phyloP scores from a whole-genome alignment of 2,888 invertebrate species.

The Chymomyza procnemis region DNA sequence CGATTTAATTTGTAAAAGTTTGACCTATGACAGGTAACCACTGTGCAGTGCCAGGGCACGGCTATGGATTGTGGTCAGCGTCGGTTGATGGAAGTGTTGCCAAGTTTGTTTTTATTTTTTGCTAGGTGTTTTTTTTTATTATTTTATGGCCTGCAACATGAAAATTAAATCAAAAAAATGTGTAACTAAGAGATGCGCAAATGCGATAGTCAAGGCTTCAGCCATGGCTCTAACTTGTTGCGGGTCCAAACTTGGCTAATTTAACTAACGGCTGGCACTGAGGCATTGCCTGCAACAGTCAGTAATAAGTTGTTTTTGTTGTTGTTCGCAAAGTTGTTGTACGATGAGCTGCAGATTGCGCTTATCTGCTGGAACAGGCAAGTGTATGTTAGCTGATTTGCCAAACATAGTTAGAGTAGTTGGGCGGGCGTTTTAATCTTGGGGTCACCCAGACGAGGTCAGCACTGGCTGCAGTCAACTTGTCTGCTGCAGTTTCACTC shows the following conservation, averaged over 20 bases:
- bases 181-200: slow-evolving; percentile 63
- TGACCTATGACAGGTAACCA: background rate
- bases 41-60: background rate
- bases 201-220: slow-evolving; percentile 50
- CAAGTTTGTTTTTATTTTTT: slow-evolving; percentile 7
- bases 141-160: slow-evolving; percentile 49
- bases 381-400: slow-evolving; percentile 50
- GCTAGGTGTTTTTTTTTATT: background rate
- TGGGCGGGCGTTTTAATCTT: slow-evolving; percentile 71
- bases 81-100: slow-evolving; percentile 45
- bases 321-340: slow-evolving; percentile 12
- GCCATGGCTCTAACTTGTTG: slow-evolving; percentile 45
- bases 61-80: slow-evolving; percentile 43
- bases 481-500: slow-evolving; percentile 62
- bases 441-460: slow-evolving; percentile 66
- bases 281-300: slow-evolving; percentile 19
- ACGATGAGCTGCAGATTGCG: slow-evolving; percentile 36
- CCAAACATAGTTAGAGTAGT: slow-evolving; percentile 49
- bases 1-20: background rate
- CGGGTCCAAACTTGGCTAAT: slow-evolving; percentile 47
- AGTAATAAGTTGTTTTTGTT: background rate
- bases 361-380: slow-evolving; percentile 40
- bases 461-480: slow-evolving; percentile 48
- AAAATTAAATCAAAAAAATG: slow-evolving; percentile 69
- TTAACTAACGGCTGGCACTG: slow-evolving; percentile 60